Percentiles rank a stretch among this genome's conserved stretches.
phyloP scores from a whole-genome alignment of 2,113 vertebrate species.

The Lamprologus ornatipinnis region DNA sequence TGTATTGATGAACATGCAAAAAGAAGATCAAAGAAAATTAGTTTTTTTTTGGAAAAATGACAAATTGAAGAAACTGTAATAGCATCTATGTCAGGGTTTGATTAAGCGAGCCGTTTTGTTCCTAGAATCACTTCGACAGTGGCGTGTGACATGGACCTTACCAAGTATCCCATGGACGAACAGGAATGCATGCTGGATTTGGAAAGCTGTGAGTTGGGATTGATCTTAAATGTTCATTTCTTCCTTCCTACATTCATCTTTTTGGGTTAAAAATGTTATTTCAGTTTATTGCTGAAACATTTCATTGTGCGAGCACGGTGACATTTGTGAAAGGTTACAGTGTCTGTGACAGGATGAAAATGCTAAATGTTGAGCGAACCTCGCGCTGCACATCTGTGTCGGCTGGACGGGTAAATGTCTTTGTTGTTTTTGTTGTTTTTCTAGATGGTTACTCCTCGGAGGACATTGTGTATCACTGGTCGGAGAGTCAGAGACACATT shows the following conservation, averaged over 20 bases:
- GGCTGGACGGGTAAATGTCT: background rate
- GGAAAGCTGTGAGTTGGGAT: slow-evolving; percentile 87
- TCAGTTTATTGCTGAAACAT: background rate
- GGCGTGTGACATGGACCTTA: slow-evolving; percentile 97
- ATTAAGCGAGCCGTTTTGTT: background rate
- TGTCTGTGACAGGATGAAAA: background rate
- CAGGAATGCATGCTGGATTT: slow-evolving; percentile 95
- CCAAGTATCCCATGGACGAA: slow-evolving; percentile 97
- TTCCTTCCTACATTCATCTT: background rate
- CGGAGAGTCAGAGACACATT: slow-evolving; percentile 89
- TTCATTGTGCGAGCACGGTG: background rate
- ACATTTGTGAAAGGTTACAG: background rate
- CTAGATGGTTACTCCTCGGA: slow-evolving; percentile 96
- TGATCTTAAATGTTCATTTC: background rate
- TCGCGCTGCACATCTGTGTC: background rate
- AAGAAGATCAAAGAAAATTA: background rate
- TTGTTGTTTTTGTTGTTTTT: background rate
- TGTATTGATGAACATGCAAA: background rate
- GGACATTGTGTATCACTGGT: slow-evolving; percentile 96
- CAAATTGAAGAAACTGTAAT: background rate
- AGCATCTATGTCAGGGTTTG: background rate
- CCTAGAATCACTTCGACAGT: slow-evolving; percentile 89
- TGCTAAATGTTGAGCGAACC: background rate
- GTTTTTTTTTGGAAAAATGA: background rate
- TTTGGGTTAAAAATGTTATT: background rate